phyloP scores from a whole-genome alignment of 2,888 invertebrate species.

The Pyralis farinalis region DNA sequence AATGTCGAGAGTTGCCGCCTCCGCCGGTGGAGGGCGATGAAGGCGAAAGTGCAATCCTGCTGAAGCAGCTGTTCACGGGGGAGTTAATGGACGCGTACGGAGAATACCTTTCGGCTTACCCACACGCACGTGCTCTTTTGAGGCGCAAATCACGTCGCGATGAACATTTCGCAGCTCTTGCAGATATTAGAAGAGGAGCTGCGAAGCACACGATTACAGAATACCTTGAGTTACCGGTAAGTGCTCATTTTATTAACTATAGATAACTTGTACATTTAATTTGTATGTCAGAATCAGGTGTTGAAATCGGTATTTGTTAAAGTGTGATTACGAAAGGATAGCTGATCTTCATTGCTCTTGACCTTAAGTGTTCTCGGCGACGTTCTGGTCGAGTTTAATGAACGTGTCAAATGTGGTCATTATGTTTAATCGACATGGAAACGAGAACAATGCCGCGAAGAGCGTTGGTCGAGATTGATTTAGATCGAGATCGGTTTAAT shows the following conservation, averaged over 20 bases:
- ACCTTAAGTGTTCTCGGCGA: conserved; percentile 39
- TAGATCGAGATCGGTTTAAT: conserved; percentile 53
- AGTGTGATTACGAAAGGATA: conserved; percentile 27
- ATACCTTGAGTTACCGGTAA: conserved; percentile 86
- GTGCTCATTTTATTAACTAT: conserved; percentile 38
- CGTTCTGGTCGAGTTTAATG: conserved; percentile 40
- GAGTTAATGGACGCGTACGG: conserved; percentile 85
- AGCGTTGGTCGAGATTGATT: conserved; percentile 56
- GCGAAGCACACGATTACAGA: conserved; percentile 83
- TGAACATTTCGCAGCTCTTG: conserved; percentile 85
- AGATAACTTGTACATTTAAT: background rate
- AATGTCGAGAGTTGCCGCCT: conserved; percentile 60
- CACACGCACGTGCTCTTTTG: conserved; percentile 81
- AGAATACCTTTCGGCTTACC: conserved; percentile 83
- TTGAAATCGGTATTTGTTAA: conserved; percentile 17
- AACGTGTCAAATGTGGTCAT: conserved; percentile 63
- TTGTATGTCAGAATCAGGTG: conserved; percentile 2
- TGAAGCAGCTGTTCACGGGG: conserved; percentile 82
- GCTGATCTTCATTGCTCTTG: conserved; percentile 51
- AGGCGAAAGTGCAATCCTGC: conserved; percentile 66
- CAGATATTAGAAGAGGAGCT: conserved; percentile 83
- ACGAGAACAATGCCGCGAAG: conserved; percentile 59
- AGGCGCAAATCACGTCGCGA: conserved; percentile 83
- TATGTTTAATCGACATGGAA: conserved; percentile 59
- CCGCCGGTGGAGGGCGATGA: conserved; percentile 50